These are phyloP conservation scores for Timandra comae DNA, from an alignment of 2,888 invertebrate species.

Conservation along the genomic window DNA sequence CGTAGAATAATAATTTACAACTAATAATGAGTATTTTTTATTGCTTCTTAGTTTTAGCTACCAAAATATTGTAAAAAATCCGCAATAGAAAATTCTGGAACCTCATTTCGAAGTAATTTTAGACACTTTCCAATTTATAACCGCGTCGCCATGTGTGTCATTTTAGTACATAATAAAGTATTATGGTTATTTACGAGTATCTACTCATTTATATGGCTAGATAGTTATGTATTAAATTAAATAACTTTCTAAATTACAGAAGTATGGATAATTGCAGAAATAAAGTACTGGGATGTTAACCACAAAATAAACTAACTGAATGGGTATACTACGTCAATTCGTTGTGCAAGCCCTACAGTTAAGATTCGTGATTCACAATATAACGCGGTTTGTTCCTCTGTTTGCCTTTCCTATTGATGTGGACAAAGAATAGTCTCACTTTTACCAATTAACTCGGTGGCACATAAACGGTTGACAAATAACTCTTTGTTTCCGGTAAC, in stretches of 20 bases:
- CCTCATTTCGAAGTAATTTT: no score
- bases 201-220: no score
- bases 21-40: no score
- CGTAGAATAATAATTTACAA: no score
- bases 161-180: no score
- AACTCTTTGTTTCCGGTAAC: constrained; percentile 62
- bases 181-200: no score
- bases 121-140: no score
- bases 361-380: constrained; percentile 41
- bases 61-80: no score
- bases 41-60: no score
- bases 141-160: no score
- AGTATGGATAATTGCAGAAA: constrained; percentile 18
- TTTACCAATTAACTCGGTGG: constrained; percentile 66
- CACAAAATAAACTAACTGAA: constrained; percentile 28
- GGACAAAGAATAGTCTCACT: constrained; percentile 61
- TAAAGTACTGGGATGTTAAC: constrained; percentile 18
- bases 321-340: constrained; percentile 18
- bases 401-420: constrained; percentile 56
- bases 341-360: constrained; percentile 31
- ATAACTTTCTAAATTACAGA: constrained; percentile 35
- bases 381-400: constrained; percentile 40
- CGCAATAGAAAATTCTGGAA: no score
- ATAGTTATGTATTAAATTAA: no score
- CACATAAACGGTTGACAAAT: constrained; percentile 48